Evolutionary conservation across 2,888 invertebrate species (phyloP).

Genomic region (Leucoma salicis): DNA sequence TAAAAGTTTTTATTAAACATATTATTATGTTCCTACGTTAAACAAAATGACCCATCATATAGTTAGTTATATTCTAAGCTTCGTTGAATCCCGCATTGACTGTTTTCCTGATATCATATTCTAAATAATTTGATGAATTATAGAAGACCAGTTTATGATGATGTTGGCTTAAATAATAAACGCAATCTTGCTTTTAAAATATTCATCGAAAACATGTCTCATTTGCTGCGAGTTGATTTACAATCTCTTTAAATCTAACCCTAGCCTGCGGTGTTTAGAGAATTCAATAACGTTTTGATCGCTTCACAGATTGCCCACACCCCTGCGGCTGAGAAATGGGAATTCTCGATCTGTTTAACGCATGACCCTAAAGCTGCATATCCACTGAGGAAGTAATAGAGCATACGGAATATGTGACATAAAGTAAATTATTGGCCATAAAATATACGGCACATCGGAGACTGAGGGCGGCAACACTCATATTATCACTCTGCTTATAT

Average conservation of each 20-base stretch:
- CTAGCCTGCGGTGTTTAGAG: conserved; percentile 38
- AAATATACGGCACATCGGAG: no score
- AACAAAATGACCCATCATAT: no score
- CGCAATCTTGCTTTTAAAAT: neutral
- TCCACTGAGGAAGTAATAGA: neutral
- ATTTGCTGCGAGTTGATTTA: conserved; percentile 20
- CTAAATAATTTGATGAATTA: no score
- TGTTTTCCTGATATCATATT: no score
- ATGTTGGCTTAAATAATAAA: neutral
- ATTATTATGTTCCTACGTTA: no score
- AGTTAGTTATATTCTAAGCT: no score
- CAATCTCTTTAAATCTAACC: conserved; percentile 47
- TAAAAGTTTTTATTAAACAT: no score
- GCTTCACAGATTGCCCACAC: conserved; percentile 40
- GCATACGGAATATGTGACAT: neutral
- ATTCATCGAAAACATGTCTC: conserved; percentile 9
- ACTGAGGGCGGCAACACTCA: no score
- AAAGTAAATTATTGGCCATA: no score
- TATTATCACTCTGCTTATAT: no score
- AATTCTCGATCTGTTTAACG: conserved; percentile 27
- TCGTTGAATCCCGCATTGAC: no score
- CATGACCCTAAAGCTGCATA: conserved; percentile 8
- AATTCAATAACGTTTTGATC: conserved; percentile 55
- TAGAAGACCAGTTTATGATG: no score
- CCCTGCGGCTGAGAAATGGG: conserved; percentile 37